Percentiles rank a stretch among this genome's conserved stretches.
Conservation (phyloP, 2,888 invertebrate species). For the Cyclophora albipunctata region DNA sequence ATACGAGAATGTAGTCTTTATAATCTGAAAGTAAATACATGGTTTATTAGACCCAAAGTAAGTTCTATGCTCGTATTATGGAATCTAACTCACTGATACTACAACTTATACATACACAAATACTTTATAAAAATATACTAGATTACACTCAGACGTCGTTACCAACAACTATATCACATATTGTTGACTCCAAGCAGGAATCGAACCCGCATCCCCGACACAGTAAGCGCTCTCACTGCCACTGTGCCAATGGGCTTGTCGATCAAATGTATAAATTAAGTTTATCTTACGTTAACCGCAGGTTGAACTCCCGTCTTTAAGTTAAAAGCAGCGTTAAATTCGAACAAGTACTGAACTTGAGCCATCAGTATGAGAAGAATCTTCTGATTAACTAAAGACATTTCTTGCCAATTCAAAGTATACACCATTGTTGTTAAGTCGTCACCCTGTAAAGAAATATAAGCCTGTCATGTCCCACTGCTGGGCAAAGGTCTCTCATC, state of each 20-base stretch:
- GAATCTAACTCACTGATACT: too few species aligned
- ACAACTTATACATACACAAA: too few species aligned
- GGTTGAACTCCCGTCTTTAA: conserved; percentile 29
- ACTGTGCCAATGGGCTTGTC: too few species aligned
- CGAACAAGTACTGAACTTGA: conserved; percentile 22
- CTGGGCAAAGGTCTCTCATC: neutral
- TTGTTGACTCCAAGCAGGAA: neutral
- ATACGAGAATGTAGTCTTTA: conserved; percentile 32
- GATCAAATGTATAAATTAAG: too few species aligned
- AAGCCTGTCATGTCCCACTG: too few species aligned
- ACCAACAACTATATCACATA: too few species aligned
- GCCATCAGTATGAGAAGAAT: conserved; percentile 23
- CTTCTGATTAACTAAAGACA: conserved; percentile 31
- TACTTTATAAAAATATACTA: too few species aligned
- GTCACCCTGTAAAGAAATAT: conserved; percentile 23
- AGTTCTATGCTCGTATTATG: too few species aligned
- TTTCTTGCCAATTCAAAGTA: conserved; percentile 30
- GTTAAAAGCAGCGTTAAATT: conserved; percentile 27
- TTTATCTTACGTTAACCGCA: conserved; percentile 27
- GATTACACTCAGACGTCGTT: too few species aligned
- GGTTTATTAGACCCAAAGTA: too few species aligned
- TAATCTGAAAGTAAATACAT: conserved; percentile 24
- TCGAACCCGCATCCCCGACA: neutral
- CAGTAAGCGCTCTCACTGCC: too few species aligned
- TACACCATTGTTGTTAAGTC: conserved; percentile 27